Percentiles rank a stretch among this genome's conserved stretches.
Conservation (phyloP, 1,140 invertebrate genomes). For the Cheumatopsyche charites region DNA sequence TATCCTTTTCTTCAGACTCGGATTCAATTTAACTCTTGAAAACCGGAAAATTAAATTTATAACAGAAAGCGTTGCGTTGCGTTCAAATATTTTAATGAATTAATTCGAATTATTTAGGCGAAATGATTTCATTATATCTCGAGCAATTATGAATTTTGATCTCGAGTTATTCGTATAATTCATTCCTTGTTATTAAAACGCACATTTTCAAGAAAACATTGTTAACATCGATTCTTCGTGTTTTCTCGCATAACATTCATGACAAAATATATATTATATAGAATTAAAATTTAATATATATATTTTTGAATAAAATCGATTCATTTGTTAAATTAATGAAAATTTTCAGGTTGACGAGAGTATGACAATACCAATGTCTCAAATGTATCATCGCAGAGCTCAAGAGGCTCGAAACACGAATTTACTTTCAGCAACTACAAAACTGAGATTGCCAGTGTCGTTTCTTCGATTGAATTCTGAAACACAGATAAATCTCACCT, state of each 20-base stretch:
- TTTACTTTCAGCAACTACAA: conserved; percentile 52
- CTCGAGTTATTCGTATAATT: no score
- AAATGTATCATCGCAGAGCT: conserved; percentile 50
- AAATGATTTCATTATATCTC: no score
- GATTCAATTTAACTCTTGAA: background rate
- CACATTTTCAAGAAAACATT: no score
- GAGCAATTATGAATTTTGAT: no score
- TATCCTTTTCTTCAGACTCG: background rate
- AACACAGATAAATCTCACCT: conserved; percentile 71
- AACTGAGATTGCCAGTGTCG: conserved; percentile 68
- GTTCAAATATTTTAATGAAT: conserved; percentile 7
- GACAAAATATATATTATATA: no score
- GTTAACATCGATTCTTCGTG: no score
- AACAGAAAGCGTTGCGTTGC: background rate
- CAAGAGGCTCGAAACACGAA: conserved; percentile 51
- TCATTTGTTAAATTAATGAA: no score
- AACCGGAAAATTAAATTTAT: conserved; percentile 9
- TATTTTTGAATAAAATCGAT: no score
- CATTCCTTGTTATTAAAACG: no score
- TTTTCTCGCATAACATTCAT: no score
- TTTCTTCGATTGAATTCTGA: conserved; percentile 68
- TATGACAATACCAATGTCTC: conserved; percentile 53
- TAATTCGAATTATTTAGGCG: background rate
- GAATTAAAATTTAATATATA: no score
- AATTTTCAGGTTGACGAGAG: conserved; percentile 58